Conservation (phyloP, 1,140 invertebrate species). For the Drosophila fuyamai region DNA sequence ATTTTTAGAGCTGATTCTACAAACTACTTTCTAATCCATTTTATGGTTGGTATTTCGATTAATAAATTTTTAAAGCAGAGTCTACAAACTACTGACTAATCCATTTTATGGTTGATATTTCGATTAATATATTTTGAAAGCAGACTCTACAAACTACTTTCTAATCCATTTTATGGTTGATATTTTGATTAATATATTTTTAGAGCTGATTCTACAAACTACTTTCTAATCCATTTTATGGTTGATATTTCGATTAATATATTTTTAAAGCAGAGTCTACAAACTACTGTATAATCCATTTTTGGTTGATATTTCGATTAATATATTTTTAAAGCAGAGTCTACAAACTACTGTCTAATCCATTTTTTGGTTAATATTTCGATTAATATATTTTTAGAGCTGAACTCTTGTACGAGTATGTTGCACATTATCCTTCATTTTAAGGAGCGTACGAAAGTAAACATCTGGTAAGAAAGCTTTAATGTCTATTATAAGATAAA, state of each 20-base stretch:
- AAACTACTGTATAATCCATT: neutral
- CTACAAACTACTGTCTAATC: neutral
- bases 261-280: neutral
- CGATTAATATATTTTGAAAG: too few relatives aligned
- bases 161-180: too few relatives aligned
- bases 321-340: too few relatives aligned
- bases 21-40: neutral
- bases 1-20: neutral
- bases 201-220: too few relatives aligned
- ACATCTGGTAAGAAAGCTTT: constrained; percentile 62
- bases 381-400: neutral
- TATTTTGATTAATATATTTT: too few relatives aligned
- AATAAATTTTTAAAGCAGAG: neutral
- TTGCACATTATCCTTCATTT: constrained; percentile 8
- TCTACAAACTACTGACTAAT: too few relatives aligned
- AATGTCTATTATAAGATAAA: constrained; percentile 39
- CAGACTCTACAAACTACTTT: neutral
- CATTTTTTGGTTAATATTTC: neutral
- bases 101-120: too few relatives aligned
- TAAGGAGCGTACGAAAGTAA: constrained; percentile 50
- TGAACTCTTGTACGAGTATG: neutral
- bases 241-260: too few relatives aligned
- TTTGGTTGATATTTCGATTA: neutral
- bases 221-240: too few relatives aligned
- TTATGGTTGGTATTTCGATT: neutral